phyloP scores from a whole-genome alignment of 1,140 invertebrate genomes.

The Marisa cornuarietis region DNA sequence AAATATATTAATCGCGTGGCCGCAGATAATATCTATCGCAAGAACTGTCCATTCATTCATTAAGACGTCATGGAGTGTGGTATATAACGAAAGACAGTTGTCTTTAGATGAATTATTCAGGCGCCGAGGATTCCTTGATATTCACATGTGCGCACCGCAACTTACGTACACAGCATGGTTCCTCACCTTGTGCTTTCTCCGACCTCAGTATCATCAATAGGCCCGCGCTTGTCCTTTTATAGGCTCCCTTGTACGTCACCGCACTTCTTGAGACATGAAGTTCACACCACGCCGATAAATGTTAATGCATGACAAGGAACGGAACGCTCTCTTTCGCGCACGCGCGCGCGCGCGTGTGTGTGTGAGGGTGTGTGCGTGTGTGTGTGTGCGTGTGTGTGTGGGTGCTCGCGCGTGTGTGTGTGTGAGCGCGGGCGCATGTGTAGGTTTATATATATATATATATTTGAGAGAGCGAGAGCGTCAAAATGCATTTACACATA shows the following conservation, averaged over 20 bases:
- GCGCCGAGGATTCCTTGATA: too few species aligned
- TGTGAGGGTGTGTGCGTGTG: not conserved
- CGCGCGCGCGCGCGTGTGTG: not conserved
- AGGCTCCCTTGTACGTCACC: not conserved
- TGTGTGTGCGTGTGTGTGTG: not conserved
- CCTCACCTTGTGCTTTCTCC: too few species aligned
- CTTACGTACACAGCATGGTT: too few species aligned
- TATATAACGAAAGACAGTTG: too few species aligned
- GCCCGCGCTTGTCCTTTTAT: not conserved
- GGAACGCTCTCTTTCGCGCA: too few species aligned
- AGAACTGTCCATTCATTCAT: too few species aligned
- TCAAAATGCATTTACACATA: not conserved
- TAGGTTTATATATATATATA: not conserved
- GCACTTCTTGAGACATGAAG: not conserved
- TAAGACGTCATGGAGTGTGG: too few species aligned
- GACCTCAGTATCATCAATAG: too few species aligned
- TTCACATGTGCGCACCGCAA: too few species aligned
- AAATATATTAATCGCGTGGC: too few species aligned
- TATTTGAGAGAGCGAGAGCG: not conserved
- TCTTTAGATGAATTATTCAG: too few species aligned
- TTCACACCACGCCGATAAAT: not conserved
- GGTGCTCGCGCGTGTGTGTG: not conserved
- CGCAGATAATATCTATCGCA: too few species aligned
- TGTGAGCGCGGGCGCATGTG: not conserved
- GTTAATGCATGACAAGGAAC: not conserved